These are phyloP conservation scores for Graptemys geographica DNA, from an alignment of 2,797 vertebrate species.

Conservation along the genomic window DNA sequence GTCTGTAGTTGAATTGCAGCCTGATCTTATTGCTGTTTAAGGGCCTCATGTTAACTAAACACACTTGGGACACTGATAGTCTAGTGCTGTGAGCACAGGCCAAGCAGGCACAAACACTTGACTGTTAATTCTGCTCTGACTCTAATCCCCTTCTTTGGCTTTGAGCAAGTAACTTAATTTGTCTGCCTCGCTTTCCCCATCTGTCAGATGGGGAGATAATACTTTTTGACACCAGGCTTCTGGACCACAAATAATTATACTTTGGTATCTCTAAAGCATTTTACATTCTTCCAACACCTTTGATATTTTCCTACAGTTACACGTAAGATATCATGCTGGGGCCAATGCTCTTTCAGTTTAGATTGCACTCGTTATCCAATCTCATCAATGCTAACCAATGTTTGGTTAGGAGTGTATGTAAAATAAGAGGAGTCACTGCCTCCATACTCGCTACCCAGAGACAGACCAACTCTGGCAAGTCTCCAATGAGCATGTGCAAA, in stretches of 20 bases:
- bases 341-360: too few species aligned
- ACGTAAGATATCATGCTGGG: too few species aligned
- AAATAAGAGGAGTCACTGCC: not conserved
- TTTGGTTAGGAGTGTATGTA: not conserved
- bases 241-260: not conserved
- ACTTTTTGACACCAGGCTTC: not conserved
- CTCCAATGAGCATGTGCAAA: too few species aligned
- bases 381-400: too few species aligned
- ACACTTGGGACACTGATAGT: not conserved
- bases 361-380: too few species aligned
- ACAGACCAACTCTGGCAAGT: not conserved
- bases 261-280: not conserved
- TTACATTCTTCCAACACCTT: not conserved
- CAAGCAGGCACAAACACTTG: not conserved
- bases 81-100: not conserved
- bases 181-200: not conserved
- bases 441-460: not conserved
- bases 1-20: not conserved
- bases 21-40: not conserved
- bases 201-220: not conserved
- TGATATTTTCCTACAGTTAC: not conserved
- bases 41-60: not conserved
- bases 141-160: not conserved
- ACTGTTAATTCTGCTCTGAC: not conserved
- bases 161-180: constrained; percentile 1